Percentiles rank a stretch among this genome's conserved stretches.
Evolutionary conservation across 1,140 invertebrate genomes (phyloP).

Genomic region (Trachymyrmex cornetzi): DNA sequence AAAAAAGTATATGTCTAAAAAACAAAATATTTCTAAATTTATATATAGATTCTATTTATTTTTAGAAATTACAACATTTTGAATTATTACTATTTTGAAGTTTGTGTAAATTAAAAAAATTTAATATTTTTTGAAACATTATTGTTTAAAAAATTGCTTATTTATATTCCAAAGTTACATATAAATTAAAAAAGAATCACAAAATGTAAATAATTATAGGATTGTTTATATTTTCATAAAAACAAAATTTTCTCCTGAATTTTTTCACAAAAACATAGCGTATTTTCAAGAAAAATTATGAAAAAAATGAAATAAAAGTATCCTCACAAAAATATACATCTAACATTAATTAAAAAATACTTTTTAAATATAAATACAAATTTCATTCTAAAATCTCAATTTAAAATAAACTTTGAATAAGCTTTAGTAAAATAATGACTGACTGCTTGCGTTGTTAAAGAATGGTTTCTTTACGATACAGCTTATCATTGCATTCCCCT

Average conservation of each 20-base stretch:
- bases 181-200: not conserved
- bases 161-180: not conserved
- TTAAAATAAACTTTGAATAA: not conserved
- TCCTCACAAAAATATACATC: not conserved
- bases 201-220: not conserved
- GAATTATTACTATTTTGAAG: not conserved
- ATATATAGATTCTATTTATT: not conserved
- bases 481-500: not conserved
- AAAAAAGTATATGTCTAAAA: not conserved
- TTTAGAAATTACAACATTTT: not conserved
- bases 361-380: not conserved
- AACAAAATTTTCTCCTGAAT: not conserved
- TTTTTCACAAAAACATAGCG: not conserved
- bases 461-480: slow-evolving; percentile 8
- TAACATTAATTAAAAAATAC: not conserved
- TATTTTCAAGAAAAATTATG: not conserved
- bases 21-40: not conserved
- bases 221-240: not conserved
- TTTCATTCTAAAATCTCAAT: not conserved
- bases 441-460: not conserved
- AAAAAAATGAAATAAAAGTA: not conserved
- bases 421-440: not conserved
- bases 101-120: not conserved
- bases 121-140: not conserved
- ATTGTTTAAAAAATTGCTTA: not conserved